Base-by-base conservation (phyloP, 1,140 invertebrate genomes). In the Meloidogyne chitwoodi region DNA sequence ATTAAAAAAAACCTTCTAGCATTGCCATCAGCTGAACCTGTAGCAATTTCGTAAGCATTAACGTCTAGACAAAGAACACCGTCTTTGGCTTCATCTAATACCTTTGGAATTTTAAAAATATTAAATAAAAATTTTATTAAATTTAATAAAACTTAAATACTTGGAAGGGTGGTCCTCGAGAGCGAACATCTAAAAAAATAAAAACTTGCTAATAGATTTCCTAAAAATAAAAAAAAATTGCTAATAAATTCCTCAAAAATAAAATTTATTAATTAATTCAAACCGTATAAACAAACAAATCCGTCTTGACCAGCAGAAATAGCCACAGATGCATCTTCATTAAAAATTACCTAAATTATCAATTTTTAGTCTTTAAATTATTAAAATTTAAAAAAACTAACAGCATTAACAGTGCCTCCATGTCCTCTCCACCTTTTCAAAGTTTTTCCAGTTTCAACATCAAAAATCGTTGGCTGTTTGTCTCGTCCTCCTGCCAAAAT, bases 401-500 rank as follows among this genome's bases (percentile, higher is more conserved):
- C 79, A 22, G 80, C 80, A 66, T 81, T 81, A 24, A 81, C 78
- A 16, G 75, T 62, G 6, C 82, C 82, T 24, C 81, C 81, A 77
- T 81, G 80, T 38, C 71, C 81, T 71, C 70, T 38, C 80, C 80
- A 81, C 26, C 80, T 27, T 61, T 83, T 81, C 26, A 83, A 26
- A 76, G 82, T 81, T 80, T 81, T 81, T 11, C 82, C 82, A n/a
- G 75, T 61, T 72, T 81, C 80, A n/a, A 81, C 80, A 69, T 81
- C 82, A 48, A 81, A 81, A 31, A 81, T 74, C 2, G 82, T 81
- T 26, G 82, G 80, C 62, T 81, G 78, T 66, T 80, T 79, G 44
- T 83, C 80, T 14, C 78, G 70, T 12, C 80, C 80, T 22, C 80
- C 80, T 22, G 71, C 82, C 41, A 81, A 74, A 66, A 81, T 81